Evolutionary conservation across 2,888 invertebrate genomes (phyloP).

Genomic region (Drosophila anomelani): DNA sequence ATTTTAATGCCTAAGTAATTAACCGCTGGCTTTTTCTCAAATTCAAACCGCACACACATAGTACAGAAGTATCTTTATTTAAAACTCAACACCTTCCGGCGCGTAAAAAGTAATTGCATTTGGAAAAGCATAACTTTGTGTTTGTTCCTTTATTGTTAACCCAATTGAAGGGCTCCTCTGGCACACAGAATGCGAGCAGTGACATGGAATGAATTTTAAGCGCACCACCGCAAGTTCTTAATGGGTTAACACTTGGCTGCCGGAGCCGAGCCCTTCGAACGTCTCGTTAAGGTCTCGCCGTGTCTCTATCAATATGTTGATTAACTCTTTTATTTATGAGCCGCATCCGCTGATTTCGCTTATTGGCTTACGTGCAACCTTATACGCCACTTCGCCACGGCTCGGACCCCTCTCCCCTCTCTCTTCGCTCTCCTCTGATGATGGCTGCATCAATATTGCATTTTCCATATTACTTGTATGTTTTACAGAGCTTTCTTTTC

Average conservation of each 20-base stretch:
- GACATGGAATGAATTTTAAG: conserved; percentile 15
- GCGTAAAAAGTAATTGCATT: conserved; percentile 3
- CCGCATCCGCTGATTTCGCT: conserved; percentile 64
- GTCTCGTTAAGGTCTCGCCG: conserved; percentile 27
- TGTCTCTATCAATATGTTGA: conserved; percentile 73
- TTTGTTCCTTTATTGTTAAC: conserved; percentile 11
- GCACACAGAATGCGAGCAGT: not conserved
- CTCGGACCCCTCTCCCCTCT: not conserved
- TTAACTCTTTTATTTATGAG: conserved; percentile 79
- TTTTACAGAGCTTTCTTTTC: conserved; percentile 35
- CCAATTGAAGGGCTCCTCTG: not conserved
- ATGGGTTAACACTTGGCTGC: conserved; percentile 28
- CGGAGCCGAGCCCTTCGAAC: not conserved
- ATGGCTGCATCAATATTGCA: conserved; percentile 29
- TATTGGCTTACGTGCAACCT: conserved; percentile 63
- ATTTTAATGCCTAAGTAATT: not conserved
- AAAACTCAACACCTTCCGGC: not conserved
- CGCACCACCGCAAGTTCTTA: conserved; percentile 10
- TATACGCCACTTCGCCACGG: conserved; percentile 10
- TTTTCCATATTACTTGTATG: conserved; percentile 46
- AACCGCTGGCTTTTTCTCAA: not conserved
- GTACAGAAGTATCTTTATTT: not conserved
- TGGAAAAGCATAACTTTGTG: conserved; percentile 6
- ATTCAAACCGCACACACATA: not conserved
- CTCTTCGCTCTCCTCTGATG: conserved; percentile 6